Base-by-base conservation (phyloP, 2,888 invertebrate species). In the Vesta saturnalis region DNA sequence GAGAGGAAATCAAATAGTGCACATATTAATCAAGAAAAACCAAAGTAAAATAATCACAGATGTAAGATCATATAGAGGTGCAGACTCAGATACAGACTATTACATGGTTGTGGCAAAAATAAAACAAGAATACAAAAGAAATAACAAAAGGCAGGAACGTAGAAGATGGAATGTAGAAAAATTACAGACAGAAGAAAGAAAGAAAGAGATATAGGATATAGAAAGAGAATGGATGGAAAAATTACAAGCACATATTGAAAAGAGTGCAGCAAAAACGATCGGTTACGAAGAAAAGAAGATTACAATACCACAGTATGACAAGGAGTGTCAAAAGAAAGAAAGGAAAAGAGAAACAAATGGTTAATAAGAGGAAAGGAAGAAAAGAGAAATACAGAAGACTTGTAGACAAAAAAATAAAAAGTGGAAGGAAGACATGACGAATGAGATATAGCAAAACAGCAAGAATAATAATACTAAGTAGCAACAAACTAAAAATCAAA, bases 21-120 rank as follows among this genome's bases (percentile, higher is more conserved):
- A 49, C 15, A 16, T 49, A 49, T 4, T 49, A 16, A 49, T 49
- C 3, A 49, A 49, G 5, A 43, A 22, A 21, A 19, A 21, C 5
- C 54, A 54, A 22, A 21, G 21, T 21, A 54, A 19, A 19, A 21
- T 19, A 54, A 54, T 54, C 22, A 54, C 16, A 19, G 22, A 54
- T 22, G 21, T 54, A 8, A 54, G 21, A 12, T 6, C 14, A 6
- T 5, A 10, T 10, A 43, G 43, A 43, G 43, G 43, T 14, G 43
- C 43, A 43, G 19, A 19, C 10, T 12, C 22, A 22, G 54, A 54
- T 22, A 15, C 54, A 19, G 21, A 54, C n/a, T n/a, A 18, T 54
- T 54, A 54, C 21, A 54, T 54, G 54, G 54, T 54, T 12, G n/a
- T 54, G 10, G 54, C 54, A 22, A 54, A 21, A 21, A 19, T 54